Percentiles rank a stretch among this genome's conserved stretches.
These are phyloP conservation scores for Sminthurinus aureus DNA, from an alignment of 2,888 invertebrate species.

Conservation along the genomic window DNA sequence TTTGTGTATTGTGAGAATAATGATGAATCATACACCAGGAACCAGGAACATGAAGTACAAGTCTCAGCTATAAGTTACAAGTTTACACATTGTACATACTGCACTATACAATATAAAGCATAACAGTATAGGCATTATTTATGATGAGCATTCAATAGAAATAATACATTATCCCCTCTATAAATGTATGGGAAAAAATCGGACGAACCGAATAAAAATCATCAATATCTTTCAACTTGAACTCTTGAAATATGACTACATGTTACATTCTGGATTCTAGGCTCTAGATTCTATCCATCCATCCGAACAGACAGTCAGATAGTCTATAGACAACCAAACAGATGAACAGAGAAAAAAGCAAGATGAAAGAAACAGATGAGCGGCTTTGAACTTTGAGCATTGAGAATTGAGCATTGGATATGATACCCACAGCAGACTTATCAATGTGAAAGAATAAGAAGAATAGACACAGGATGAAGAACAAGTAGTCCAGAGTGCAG, in stretches of 20 bases:
- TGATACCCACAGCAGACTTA: background rate
- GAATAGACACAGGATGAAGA: background rate
- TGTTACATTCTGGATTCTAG: constrained; percentile 7
- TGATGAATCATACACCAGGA: too few relatives aligned
- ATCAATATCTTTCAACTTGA: constrained; percentile 34
- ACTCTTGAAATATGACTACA: constrained; percentile 25
- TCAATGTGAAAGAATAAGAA: background rate
- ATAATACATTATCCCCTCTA: background rate
- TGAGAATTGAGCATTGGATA: too few relatives aligned
- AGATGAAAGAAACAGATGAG: too few relatives aligned
- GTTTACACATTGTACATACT: too few relatives aligned
- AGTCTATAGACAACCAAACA: too few relatives aligned
- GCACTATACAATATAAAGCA: background rate
- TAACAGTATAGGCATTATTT: background rate
- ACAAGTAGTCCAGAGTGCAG: too few relatives aligned
- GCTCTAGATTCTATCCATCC: constrained; percentile 14
- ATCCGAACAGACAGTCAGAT: too few relatives aligned
- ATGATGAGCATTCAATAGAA: background rate
- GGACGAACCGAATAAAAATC: constrained; percentile 16
- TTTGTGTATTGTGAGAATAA: too few relatives aligned
- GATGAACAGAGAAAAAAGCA: too few relatives aligned
- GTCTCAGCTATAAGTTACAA: too few relatives aligned
- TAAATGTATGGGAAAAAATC: constrained; percentile 3
- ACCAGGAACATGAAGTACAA: too few relatives aligned
- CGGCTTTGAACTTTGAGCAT: too few relatives aligned